phyloP scores from a whole-genome alignment of 1,140 invertebrate genomes.

The Drosophila repleta region DNA sequence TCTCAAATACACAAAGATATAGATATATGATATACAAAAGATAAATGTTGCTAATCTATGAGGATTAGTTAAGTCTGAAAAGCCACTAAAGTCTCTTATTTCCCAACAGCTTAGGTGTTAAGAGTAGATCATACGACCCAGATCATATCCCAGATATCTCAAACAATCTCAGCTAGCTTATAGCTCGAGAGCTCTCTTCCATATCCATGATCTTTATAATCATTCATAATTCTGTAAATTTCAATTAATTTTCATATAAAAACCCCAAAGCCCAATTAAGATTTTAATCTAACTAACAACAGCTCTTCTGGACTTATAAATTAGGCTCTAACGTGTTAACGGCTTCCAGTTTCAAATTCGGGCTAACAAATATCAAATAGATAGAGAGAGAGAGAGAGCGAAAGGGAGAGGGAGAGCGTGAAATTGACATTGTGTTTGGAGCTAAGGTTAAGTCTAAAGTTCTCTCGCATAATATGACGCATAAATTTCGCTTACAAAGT shows the following conservation, averaged over 20 bases:
- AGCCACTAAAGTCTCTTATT: too few relatives aligned
- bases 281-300: slow-evolving; percentile 13
- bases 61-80: too few relatives aligned
- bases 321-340: slow-evolving; percentile 17
- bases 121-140: too few relatives aligned
- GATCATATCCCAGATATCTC: too few relatives aligned
- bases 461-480: slow-evolving; percentile 59
- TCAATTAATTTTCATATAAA: not conserved
- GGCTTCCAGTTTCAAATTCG: slow-evolving; percentile 12
- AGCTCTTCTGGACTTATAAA: not conserved
- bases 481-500: slow-evolving; percentile 77
- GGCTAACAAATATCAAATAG: not conserved
- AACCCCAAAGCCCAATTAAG: slow-evolving; percentile 17
- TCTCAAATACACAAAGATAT: too few relatives aligned
- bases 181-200: too few relatives aligned
- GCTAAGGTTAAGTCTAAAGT: slow-evolving; percentile 15
- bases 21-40: too few relatives aligned
- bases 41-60: too few relatives aligned
- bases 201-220: not conserved
- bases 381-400: not conserved
- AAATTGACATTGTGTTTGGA: slow-evolving; percentile 55
- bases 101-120: too few relatives aligned
- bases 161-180: too few relatives aligned
- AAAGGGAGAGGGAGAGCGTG: not conserved
- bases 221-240: slow-evolving; percentile 2